Conservation (phyloP, 2,113 vertebrate species). For the Hassar affinis region DNA sequence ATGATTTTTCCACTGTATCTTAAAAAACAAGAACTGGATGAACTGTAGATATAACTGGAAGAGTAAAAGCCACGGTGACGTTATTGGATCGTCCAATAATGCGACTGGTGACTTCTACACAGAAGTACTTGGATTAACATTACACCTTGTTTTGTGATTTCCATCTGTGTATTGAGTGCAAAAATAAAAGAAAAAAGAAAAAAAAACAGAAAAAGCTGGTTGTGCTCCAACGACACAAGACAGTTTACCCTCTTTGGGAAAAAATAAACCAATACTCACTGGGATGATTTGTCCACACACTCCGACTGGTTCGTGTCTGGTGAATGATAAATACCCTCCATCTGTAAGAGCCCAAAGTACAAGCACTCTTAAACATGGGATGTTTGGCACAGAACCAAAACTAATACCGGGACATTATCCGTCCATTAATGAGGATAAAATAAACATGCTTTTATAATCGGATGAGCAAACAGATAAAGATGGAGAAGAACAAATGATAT, state of each 20-base stretch:
- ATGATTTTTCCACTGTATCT: not conserved
- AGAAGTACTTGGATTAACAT: not conserved
- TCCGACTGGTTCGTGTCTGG: constrained; percentile 94
- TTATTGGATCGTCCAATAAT: not conserved
- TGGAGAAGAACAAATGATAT: not conserved
- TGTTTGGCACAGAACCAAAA: constrained; percentile 55
- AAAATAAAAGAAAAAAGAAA: too few species aligned
- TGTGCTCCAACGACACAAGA: not conserved
- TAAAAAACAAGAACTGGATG: not conserved
- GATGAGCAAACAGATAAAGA: not conserved
- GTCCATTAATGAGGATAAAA: constrained; percentile 15
- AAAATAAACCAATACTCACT: constrained; percentile 83
- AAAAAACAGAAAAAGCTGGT: not conserved
- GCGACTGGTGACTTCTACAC: not conserved
- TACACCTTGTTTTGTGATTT: not conserved
- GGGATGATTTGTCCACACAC: constrained; percentile 99
- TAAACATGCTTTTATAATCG: not conserved
- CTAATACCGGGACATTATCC: constrained; percentile 10
- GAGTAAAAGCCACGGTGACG: not conserved
- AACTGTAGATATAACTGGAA: not conserved
- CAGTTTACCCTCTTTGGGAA: not conserved
- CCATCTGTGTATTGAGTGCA: too few species aligned
- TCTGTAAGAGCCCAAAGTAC: constrained; percentile 74
- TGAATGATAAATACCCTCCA: constrained; percentile 97
- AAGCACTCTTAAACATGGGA: constrained; percentile 32